Conservation (phyloP, 2,888 invertebrate genomes). For the Drosophila colorata region DNA sequence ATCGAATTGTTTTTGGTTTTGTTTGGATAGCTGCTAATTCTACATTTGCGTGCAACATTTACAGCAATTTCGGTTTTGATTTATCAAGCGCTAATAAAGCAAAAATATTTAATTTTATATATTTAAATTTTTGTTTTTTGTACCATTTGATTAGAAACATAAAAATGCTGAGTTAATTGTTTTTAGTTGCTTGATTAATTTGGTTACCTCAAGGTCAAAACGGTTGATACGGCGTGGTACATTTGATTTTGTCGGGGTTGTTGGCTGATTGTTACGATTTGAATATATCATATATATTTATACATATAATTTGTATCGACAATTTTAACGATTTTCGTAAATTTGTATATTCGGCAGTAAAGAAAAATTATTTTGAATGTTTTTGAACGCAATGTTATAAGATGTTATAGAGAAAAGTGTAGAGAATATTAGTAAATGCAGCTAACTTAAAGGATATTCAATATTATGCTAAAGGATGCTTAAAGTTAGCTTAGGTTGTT, state of each 20-base stretch:
- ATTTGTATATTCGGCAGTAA: slow-evolving; percentile 22
- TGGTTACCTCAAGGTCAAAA: slow-evolving; percentile 95
- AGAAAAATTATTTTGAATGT: slow-evolving; percentile 21
- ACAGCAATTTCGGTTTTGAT: slow-evolving; percentile 39
- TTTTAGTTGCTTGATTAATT: slow-evolving; percentile 59
- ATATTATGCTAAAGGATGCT: slow-evolving; percentile 19
- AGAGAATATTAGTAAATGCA: slow-evolving; percentile 62
- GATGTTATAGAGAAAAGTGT: slow-evolving; percentile 61
- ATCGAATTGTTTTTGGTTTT: slow-evolving; percentile 16
- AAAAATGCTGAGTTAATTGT: slow-evolving; percentile 38
- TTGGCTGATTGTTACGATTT: slow-evolving; percentile 71
- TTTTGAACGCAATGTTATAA: slow-evolving; percentile 14
- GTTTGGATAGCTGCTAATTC: slow-evolving; percentile 43
- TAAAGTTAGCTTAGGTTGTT: slow-evolving; percentile 30
- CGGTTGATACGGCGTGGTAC: slow-evolving; percentile 97
- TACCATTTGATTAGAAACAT: slow-evolving; percentile 33
- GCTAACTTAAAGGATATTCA: slow-evolving; percentile 21
- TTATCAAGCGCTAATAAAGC: slow-evolving; percentile 47
- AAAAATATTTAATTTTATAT: slow-evolving; percentile 26
- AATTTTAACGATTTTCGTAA: slow-evolving; percentile 13
- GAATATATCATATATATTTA: slow-evolving; percentile 26
- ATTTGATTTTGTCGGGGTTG: slow-evolving; percentile 91
- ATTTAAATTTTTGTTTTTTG: slow-evolving; percentile 12
- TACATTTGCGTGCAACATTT: slow-evolving; percentile 72
- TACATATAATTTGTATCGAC: slow-evolving; percentile 2